Conservation (phyloP, 2,888 invertebrate genomes). For the Cosmopolites sordidus region DNA sequence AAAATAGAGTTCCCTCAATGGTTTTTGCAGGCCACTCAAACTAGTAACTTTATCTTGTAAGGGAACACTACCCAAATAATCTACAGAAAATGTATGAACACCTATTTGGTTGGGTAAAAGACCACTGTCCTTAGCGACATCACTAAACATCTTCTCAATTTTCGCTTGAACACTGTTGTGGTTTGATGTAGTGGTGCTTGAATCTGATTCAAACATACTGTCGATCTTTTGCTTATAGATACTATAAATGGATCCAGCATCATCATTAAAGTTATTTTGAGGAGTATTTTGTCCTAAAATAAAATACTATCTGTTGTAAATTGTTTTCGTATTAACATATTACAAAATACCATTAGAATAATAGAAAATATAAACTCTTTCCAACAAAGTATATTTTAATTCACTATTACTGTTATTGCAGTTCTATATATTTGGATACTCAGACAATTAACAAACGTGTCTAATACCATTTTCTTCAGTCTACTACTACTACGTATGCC, state of each 20-base stretch:
- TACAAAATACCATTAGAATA: background rate
- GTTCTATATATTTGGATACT: too few species aligned
- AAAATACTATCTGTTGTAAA: too few species aligned
- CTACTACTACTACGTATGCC: too few species aligned
- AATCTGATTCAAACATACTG: conserved; percentile 64
- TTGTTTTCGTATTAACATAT: too few species aligned
- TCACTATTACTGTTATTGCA: too few species aligned
- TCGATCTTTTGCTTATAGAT: conserved; percentile 82
- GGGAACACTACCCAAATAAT: conserved; percentile 77
- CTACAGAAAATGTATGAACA: conserved; percentile 59
- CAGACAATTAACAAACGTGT: too few species aligned
- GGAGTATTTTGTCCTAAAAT: background rate
- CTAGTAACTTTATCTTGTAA: conserved; percentile 77
- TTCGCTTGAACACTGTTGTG: conserved; percentile 78
- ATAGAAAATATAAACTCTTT: background rate
- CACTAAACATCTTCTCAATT: conserved; percentile 81
- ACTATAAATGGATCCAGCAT: conserved; percentile 53
- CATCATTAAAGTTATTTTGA: conserved; percentile 30
- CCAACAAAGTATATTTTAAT: background rate
- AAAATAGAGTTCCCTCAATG: conserved; percentile 70
- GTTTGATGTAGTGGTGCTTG: conserved; percentile 52
- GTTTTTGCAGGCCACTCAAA: conserved; percentile 75
- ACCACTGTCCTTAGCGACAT: conserved; percentile 59
- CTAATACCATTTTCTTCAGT: too few species aligned
- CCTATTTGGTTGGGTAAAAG: conserved; percentile 54